These are phyloP conservation scores for Pomatostomus ruficeps DNA, from an alignment of 2,113 vertebrate species.

Conservation along the genomic window DNA sequence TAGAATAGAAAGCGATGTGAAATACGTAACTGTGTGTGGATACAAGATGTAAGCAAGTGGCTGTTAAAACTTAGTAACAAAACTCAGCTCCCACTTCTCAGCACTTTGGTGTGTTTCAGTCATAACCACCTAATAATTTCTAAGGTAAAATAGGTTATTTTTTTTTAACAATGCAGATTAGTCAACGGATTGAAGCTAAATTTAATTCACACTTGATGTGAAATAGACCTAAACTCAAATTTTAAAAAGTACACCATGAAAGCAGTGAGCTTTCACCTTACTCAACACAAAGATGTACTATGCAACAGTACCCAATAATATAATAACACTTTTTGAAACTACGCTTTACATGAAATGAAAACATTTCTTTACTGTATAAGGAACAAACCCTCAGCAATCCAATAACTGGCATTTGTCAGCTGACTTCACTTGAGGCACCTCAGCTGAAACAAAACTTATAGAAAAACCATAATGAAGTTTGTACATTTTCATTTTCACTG, in stretches of 20 bases:
- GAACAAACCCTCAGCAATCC: neutral
- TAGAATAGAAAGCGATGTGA: neutral
- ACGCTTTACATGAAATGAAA: neutral
- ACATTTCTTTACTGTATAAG: neutral
- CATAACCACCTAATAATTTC: neutral
- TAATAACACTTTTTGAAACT: neutral
- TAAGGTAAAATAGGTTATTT: neutral
- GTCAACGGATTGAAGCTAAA: neutral
- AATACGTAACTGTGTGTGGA: neutral
- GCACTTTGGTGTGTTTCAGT: neutral
- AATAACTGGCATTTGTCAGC: neutral
- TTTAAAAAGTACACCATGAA: neutral
- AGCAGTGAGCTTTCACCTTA: neutral
- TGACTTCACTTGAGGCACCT: neutral
- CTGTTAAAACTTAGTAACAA: neutral
- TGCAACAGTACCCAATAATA: neutral
- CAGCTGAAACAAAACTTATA: neutral
- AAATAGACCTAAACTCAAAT: neutral
- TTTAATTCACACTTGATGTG: neutral
- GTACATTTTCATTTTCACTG: neutral
- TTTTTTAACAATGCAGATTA: neutral
- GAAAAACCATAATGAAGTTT: neutral
- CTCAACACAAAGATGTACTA: neutral
- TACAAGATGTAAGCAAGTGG: neutral
- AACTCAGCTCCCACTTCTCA: neutral